A percentile compares a stretch with the other conserved stretches of the same genome.
Conservation (phyloP, 2,797 vertebrate genomes). For the Microctenopoma lineatum region DNA sequence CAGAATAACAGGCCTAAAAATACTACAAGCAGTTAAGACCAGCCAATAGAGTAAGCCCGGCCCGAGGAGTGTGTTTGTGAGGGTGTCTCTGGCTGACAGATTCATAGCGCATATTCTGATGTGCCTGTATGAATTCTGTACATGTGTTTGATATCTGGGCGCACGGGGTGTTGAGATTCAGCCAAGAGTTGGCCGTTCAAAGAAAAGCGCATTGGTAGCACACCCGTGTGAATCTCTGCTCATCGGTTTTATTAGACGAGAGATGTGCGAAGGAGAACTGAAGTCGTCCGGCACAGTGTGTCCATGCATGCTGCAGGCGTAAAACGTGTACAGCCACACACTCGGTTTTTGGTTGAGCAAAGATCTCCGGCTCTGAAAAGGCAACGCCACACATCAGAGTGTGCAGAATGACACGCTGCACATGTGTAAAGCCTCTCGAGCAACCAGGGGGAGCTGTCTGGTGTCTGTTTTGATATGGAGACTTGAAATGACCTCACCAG, state of each 20-base stretch:
- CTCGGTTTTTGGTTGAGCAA: no score
- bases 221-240: no score
- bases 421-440: not conserved
- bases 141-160: slow-evolving; percentile 1
- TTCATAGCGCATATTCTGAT: slow-evolving; percentile 24
- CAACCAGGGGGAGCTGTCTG: not conserved
- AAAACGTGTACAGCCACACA: no score
- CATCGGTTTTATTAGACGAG: no score
- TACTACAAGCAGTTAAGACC: slow-evolving; percentile 84
- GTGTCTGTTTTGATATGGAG: no score
- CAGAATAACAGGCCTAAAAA: slow-evolving; percentile 86
- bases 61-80: slow-evolving; percentile 54
- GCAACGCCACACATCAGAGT: not conserved
- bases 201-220: no score
- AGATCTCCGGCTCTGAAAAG: not conserved
- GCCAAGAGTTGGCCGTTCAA: no score
- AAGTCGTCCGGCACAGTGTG: no score
- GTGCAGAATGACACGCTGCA: no score
- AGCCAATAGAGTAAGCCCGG: slow-evolving; percentile 72
- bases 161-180: no score
- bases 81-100: slow-evolving; percentile 17
- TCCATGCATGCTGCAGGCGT: no score
- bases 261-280: no score
- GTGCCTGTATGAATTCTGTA: slow-evolving; percentile 13
- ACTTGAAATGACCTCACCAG: not conserved